Percentiles rank a stretch among this genome's conserved stretches.
phyloP scores from a whole-genome alignment of 2,797 vertebrate species.

The Thunnus albacares region DNA sequence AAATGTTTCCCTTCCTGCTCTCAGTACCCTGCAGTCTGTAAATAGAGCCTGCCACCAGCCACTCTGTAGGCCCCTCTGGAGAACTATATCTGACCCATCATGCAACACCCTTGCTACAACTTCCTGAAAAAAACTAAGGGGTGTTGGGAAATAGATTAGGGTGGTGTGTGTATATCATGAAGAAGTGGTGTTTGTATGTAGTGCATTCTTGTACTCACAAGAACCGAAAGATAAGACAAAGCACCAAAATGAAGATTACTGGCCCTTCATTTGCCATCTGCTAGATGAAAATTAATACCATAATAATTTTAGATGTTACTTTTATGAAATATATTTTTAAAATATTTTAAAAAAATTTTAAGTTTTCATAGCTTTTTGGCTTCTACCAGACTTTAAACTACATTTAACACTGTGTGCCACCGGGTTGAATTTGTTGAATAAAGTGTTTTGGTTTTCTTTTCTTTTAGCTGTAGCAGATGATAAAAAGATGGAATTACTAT shows the following conservation, averaged over 20 bases:
- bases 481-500: neutral
- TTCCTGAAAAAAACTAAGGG: constrained; percentile 68
- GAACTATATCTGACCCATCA: constrained; percentile 74
- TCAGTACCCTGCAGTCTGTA: constrained; percentile 68
- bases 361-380: too few species aligned
- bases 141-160: constrained; percentile 58
- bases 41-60: constrained; percentile 74
- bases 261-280: neutral
- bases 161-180: constrained; percentile 16
- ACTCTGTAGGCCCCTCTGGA: constrained; percentile 49
- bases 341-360: too few species aligned
- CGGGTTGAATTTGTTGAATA: neutral
- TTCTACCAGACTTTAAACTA: too few species aligned
- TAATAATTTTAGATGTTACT: neutral
- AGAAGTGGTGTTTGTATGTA: constrained; percentile 22
- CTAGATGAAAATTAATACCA: neutral
- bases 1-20: constrained; percentile 79
- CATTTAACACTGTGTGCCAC: neutral
- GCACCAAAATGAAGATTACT: neutral
- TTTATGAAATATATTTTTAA: too few species aligned
- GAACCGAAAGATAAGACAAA: constrained; percentile 15
- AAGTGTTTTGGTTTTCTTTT: neutral
- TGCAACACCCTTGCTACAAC: constrained; percentile 64
- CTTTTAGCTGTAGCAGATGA: neutral
- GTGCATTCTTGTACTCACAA: constrained; percentile 14